Evolutionary conservation across 2,888 invertebrate genomes (phyloP).

Genomic region (Brenthis ino): DNA sequence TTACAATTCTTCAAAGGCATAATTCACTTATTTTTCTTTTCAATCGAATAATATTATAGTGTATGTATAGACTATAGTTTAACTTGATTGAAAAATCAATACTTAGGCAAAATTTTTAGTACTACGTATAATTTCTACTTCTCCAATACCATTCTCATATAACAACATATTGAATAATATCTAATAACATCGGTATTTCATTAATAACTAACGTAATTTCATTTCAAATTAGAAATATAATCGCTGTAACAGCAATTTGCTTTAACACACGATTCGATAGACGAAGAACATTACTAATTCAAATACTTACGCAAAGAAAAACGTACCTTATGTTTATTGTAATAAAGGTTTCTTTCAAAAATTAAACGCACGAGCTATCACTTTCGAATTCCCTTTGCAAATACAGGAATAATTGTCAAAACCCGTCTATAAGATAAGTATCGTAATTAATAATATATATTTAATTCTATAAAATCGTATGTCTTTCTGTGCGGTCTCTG

Average conservation of each 20-base stretch:
- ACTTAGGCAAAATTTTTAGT: no score
- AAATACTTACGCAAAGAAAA: slow-evolving; percentile 8
- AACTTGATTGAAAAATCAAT: no score
- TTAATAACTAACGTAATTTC: slow-evolving; percentile 26
- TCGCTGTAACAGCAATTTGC: slow-evolving; percentile 32
- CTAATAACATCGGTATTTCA: slow-evolving; percentile 14
- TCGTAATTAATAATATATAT: slow-evolving; percentile 75
- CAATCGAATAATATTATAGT: no score
- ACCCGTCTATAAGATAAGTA: slow-evolving; percentile 58
- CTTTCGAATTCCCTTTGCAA: slow-evolving; percentile 36
- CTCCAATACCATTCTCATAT: neutral
- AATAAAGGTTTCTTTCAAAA: neutral
- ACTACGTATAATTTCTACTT: no score
- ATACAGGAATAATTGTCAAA: slow-evolving; percentile 63
- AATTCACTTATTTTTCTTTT: no score
- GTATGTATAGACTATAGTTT: no score
- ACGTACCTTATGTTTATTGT: slow-evolving; percentile 12
- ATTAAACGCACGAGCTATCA: slow-evolving; percentile 29
- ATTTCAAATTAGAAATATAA: slow-evolving; percentile 35
- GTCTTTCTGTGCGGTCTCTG: slow-evolving; percentile 62
- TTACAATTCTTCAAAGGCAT: no score
- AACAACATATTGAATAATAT: neutral
- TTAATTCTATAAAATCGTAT: slow-evolving; percentile 67
- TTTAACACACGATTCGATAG: slow-evolving; percentile 30
- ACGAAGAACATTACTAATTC: slow-evolving; percentile 33